phyloP scores from a whole-genome alignment of 1,140 invertebrate species.

The Drosophila hydei region DNA sequence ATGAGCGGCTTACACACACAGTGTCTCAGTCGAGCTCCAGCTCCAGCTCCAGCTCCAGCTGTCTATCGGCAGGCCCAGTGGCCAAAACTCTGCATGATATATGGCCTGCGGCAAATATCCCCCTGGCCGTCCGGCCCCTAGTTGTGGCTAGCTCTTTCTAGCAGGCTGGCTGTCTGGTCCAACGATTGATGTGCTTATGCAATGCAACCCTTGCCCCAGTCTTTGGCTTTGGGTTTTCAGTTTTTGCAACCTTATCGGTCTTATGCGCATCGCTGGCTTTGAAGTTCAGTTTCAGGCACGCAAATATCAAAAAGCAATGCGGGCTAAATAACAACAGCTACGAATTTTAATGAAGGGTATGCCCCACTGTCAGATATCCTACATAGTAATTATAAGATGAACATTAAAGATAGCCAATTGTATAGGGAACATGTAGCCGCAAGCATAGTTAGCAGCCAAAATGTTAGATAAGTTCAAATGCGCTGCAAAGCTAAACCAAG shows the following conservation, averaged over 20 bases:
- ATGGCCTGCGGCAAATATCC: conserved; percentile 63
- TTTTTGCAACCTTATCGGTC: conserved; percentile 42
- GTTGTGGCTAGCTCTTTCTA: conserved; percentile 16
- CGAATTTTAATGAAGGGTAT: conserved; percentile 7
- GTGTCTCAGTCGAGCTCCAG: conserved; percentile 4
- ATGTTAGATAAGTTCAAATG: no score
- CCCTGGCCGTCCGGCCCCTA: conserved; percentile 16
- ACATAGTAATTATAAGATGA: not conserved
- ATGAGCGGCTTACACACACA: conserved; percentile 34
- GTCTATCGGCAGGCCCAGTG: conserved; percentile 5
- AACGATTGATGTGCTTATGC: conserved; percentile 78
- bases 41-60: conserved; percentile 19
- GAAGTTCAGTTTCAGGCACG: conserved; percentile 62
- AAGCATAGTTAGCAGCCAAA: no score
- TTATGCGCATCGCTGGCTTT: conserved; percentile 50
- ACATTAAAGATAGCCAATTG: not conserved
- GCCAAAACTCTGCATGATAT: conserved; percentile 62
- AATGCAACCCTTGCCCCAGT: conserved; percentile 62
- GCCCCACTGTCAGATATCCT: conserved; percentile 3
- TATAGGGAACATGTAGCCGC: no score
- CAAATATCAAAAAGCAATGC: conserved; percentile 68
- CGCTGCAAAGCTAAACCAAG: no score
- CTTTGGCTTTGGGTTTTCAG: conserved; percentile 13
- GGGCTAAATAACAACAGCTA: conserved; percentile 44
- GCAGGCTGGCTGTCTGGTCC: conserved; percentile 54